Conservation (phyloP, 2,888 invertebrate genomes). For the Cheilosia soror region DNA sequence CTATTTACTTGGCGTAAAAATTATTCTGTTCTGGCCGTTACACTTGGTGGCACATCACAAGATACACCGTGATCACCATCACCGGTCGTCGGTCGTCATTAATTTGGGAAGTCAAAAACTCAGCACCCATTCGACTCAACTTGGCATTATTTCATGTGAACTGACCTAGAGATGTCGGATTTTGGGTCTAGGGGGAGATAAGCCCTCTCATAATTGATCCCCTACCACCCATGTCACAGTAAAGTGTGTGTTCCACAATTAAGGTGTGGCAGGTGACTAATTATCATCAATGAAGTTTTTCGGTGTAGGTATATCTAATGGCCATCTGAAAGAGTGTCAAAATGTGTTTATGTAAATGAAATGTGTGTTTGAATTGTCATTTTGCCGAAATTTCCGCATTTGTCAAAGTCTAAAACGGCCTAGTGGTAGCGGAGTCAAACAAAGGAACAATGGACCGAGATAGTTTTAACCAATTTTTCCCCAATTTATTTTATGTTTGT, state of each 20-base stretch:
- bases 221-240: constrained; percentile 37
- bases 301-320: constrained; percentile 12
- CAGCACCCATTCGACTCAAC: constrained; percentile 25
- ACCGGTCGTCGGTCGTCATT: constrained; percentile 35
- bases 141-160: constrained; percentile 44
- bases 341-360: constrained; percentile 68
- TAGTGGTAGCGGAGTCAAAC: constrained; percentile 23
- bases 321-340: constrained; percentile 46
- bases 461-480: constrained; percentile 25
- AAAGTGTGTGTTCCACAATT: constrained; percentile 6
- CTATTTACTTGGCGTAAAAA: constrained; percentile 62
- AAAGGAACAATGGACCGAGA: constrained; percentile 46
- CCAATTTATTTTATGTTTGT: constrained; percentile 16
- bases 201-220: constrained; percentile 3
- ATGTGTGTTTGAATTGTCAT: constrained; percentile 53
- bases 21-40: constrained; percentile 64
- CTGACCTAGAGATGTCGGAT: constrained; percentile 72
- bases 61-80: constrained; percentile 30
- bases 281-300: constrained; percentile 38
- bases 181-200: constrained; percentile 34
- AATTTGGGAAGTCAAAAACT: constrained; percentile 57
- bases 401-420: constrained; percentile 51
- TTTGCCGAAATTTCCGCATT: constrained; percentile 71
- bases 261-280: constrained; percentile 65
- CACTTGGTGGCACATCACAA: constrained; percentile 60